Conservation (phyloP, 2,888 invertebrate genomes). For the Malthinus seriepunctatus region DNA sequence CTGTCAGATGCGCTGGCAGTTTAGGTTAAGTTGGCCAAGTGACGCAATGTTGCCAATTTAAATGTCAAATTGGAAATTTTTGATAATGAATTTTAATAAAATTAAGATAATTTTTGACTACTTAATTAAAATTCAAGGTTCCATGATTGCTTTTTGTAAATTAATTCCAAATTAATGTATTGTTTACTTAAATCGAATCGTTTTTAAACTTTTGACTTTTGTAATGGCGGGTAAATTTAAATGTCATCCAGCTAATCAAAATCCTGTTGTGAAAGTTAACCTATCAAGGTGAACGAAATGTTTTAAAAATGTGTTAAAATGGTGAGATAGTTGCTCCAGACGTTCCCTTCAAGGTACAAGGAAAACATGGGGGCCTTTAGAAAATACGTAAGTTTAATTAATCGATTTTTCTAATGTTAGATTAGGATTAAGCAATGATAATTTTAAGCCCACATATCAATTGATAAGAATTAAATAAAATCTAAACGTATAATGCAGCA, state of each 20-base stretch:
- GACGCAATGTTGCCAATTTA: no score
- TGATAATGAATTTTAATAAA: no score
- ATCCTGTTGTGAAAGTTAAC: constrained; percentile 19
- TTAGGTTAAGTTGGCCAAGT: no score
- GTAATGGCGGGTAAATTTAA: not conserved
- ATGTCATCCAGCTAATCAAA: constrained; percentile 7
- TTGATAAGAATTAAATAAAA: not conserved
- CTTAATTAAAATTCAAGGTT: no score
- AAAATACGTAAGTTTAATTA: constrained; percentile 11
- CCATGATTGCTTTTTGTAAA: no score
- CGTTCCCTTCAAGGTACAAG: not conserved
- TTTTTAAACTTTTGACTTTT: no score
- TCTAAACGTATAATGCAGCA: not conserved
- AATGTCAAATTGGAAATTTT: no score
- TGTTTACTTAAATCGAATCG: no score
- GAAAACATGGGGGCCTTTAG: constrained; percentile 22
- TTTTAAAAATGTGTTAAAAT: constrained; percentile 10
- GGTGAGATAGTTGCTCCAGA: not conserved
- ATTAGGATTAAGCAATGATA: not conserved
- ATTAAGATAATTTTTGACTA: no score
- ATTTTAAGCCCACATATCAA: not conserved
- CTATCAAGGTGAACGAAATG: constrained; percentile 18
- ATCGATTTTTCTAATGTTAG: not conserved
- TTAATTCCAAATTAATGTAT: no score
- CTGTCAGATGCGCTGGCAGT: constrained; percentile 24